Evolutionary conservation across 2,113 vertebrate species (phyloP).

Genomic region (Piliocolobus tephrosceles): DNA sequence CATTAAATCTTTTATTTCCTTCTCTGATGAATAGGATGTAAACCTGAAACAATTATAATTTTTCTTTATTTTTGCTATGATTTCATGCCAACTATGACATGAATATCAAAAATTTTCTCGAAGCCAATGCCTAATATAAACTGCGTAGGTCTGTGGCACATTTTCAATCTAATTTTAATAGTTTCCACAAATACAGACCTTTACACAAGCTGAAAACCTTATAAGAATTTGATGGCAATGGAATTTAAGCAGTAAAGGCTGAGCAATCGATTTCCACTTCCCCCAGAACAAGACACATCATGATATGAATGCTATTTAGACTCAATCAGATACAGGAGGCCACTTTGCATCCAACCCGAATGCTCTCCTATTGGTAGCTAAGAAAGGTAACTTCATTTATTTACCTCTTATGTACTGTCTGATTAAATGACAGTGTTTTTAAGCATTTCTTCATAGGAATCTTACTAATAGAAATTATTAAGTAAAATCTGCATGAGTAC

Average conservation of each 20-base stretch:
- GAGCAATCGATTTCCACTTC: neutral
- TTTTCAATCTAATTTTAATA: neutral
- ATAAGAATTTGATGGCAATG: neutral
- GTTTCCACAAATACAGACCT: neutral
- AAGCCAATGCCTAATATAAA: neutral
- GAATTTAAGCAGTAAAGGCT: neutral
- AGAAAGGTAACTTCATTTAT: neutral
- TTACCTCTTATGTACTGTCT: neutral
- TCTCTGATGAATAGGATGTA: constrained; percentile 59
- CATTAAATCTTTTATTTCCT: constrained; percentile 71
- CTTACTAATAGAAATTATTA: neutral
- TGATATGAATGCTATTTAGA: neutral
- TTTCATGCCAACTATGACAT: neutral
- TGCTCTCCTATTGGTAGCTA: neutral
- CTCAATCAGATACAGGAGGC: neutral
- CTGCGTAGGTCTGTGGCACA: neutral
- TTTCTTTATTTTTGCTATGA: constrained; percentile 42
- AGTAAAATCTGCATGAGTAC: neutral
- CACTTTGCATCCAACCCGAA: neutral
- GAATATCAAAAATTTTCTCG: neutral
- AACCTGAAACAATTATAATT: constrained; percentile 60
- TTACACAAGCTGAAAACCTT: neutral
- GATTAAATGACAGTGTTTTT: neutral
- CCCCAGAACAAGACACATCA: neutral
- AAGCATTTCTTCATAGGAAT: neutral